Base-by-base conservation (phyloP, 2,797 vertebrate species). In the Rhinoraja longicauda region DNA sequence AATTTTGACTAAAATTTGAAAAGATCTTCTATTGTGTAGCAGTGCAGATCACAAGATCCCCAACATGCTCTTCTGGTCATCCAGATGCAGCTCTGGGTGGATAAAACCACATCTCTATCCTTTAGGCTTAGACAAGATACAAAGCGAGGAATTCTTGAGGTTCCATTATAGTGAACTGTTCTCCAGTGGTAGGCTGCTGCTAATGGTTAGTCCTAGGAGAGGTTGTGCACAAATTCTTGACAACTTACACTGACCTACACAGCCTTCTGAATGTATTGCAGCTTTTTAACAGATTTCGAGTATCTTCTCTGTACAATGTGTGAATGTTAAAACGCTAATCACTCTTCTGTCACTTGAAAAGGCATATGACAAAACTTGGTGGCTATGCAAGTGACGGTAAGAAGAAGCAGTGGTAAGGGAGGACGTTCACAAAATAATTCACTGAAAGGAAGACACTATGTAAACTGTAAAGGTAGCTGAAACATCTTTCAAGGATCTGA, bases 321-420 rank as follows among this genome's bases (percentile, higher is more conserved):
- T 88, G 59, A 86, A 86, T 86, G n/a, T 62, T 86, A 86, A 86
- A 84, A 62, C 1, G 57, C 13, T n/a, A 57, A 88, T 88, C 62
- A 88, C 62, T 64, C 59, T 88, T 88, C 84, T 88, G 84, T 88
- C 84, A 88, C 84, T 88, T 88, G 84, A 88, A 88, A 88, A 88
- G 84, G 84, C 84, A 88, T 88, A 21, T 88, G 84, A 84, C 84
- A 88, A 88, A 67, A 88, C 59, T 36, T 88, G 82, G 59, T 67
- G 84, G 84, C 62, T 88, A 88, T 88, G 84, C 84, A 88, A 88
- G 84, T 88, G n/a, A 62, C n/a, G n/a, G 84, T 67, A 88, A 88
- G 84, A 67, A 36, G 67, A 86, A 88, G 21, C 29, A 64, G n/a
- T 88, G 62, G 62, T 86, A 88, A 88, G 84, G 62, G 84, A 62